Conservation (phyloP, 2,888 invertebrate species). For the Tinea pellionella region DNA sequence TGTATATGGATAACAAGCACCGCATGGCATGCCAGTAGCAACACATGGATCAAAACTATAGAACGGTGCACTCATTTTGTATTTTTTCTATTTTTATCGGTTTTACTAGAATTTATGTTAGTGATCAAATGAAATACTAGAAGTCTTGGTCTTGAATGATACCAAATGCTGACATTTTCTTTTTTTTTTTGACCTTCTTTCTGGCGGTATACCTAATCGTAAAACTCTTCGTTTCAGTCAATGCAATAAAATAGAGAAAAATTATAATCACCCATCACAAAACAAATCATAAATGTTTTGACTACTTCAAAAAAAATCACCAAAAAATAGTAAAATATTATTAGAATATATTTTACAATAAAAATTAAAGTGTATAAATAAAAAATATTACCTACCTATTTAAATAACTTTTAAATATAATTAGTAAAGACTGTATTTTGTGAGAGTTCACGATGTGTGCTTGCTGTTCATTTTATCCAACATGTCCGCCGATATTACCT, state of each 20-base stretch:
- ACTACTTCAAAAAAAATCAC: conserved; percentile 17
- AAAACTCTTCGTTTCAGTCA: not conserved
- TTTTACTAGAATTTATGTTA: not conserved
- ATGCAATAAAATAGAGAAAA: not conserved
- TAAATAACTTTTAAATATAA: not conserved
- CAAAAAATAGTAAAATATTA: conserved; percentile 14
- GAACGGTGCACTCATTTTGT: conserved; percentile 55
- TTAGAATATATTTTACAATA: not conserved
- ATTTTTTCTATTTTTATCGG: conserved; percentile 11
- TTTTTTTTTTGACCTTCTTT: not conserved
- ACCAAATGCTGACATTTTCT: not conserved
- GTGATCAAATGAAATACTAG: not conserved
- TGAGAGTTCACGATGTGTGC: conserved; percentile 1
- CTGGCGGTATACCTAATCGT: not conserved
- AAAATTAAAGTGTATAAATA: not conserved
- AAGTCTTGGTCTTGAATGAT: too few species aligned
- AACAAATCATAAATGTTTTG: not conserved
- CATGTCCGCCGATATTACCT: conserved; percentile 51
- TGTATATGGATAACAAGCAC: conserved; percentile 50
- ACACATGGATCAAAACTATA: conserved; percentile 60
- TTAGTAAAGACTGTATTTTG: not conserved
- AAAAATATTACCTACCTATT: not conserved
- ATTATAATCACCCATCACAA: not conserved
- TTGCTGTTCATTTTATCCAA: conserved; percentile 34
- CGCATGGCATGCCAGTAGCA: conserved; percentile 46